Conservation (phyloP, 1,140 invertebrate genomes). For the Drosophila sp. region DNA sequence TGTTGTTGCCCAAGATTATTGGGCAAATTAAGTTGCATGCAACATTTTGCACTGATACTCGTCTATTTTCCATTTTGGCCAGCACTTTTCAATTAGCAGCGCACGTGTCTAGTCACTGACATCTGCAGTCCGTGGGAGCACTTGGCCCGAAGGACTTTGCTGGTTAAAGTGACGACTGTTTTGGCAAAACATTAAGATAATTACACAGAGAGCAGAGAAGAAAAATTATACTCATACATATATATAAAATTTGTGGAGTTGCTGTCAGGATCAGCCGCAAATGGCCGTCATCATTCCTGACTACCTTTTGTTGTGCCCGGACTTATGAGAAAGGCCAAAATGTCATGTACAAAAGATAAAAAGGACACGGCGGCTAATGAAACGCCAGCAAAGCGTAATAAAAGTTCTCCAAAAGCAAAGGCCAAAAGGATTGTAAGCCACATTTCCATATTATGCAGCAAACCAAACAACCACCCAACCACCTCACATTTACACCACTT, state of each 20-base stretch:
- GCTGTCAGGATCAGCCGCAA: slow-evolving; percentile 70
- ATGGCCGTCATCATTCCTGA: slow-evolving; percentile 78
- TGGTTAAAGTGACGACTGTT: slow-evolving; percentile 23
- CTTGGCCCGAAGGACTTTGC: slow-evolving; percentile 8
- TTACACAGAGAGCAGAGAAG: slow-evolving; percentile 37
- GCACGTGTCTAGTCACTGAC: slow-evolving; percentile 28
- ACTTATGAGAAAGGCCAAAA: slow-evolving; percentile 80
- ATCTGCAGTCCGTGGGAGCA: background rate
- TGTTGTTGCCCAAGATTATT: slow-evolving; percentile 35
- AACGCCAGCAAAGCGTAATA: slow-evolving; percentile 56
- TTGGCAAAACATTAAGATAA: slow-evolving; percentile 67
- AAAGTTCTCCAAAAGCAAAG: slow-evolving; percentile 36
- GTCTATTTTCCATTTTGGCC: slow-evolving; percentile 5
- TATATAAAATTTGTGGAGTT: slow-evolving; percentile 32
- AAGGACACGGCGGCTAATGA: slow-evolving; percentile 77
- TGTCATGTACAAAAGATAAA: slow-evolving; percentile 81
- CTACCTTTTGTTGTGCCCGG: slow-evolving; percentile 73
- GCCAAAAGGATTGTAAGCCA: slow-evolving; percentile 70
- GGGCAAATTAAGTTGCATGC: slow-evolving; percentile 23
- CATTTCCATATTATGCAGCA: slow-evolving; percentile 43
- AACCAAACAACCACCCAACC: background rate
- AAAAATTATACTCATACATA: no score
- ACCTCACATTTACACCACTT: slow-evolving; percentile 18
- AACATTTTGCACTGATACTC: slow-evolving; percentile 5
- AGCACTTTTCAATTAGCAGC: slow-evolving; percentile 24